Evolutionary conservation across 2,888 invertebrate genomes (phyloP).

Genomic region (Drosophila nr. perissopoda): DNA sequence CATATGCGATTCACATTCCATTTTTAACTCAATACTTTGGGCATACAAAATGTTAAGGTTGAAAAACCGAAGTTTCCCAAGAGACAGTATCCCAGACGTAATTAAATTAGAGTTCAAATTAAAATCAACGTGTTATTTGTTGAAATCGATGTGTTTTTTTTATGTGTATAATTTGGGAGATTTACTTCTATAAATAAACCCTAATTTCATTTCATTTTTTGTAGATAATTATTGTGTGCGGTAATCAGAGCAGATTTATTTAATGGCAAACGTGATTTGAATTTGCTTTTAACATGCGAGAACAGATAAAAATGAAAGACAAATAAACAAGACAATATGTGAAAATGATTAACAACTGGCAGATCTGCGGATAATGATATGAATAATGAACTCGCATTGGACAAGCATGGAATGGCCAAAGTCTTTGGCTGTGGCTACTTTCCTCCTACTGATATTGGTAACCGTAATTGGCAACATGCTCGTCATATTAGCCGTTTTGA

Average conservation of each 20-base stretch:
- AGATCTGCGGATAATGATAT: constrained; percentile 9
- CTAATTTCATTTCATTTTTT: not conserved
- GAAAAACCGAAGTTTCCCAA: not conserved
- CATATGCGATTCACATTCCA: not conserved
- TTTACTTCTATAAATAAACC: not conserved
- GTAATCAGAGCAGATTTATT: not conserved
- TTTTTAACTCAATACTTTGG: not conserved
- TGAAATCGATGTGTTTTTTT: no score
- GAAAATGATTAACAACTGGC: constrained; percentile 12
- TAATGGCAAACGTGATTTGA: not conserved
- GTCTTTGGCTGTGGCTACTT: constrained; percentile 86
- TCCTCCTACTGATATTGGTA: constrained; percentile 89
- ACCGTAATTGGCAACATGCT: constrained; percentile 94
- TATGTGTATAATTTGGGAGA: not conserved
- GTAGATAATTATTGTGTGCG: constrained; percentile 11
- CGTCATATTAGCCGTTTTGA: constrained; percentile 95
- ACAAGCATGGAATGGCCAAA: constrained; percentile 86
- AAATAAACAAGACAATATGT: constrained; percentile 8
- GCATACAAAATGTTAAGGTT: not conserved
- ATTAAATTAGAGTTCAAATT: not conserved
- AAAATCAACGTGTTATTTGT: not conserved
- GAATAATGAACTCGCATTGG: constrained; percentile 65
- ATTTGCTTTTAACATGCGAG: constrained; percentile 9
- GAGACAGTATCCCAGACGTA: not conserved
- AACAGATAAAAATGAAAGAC: constrained; percentile 4